Conservation (phyloP, 2,888 invertebrate species). For the Synanthedon myopaeformis region DNA sequence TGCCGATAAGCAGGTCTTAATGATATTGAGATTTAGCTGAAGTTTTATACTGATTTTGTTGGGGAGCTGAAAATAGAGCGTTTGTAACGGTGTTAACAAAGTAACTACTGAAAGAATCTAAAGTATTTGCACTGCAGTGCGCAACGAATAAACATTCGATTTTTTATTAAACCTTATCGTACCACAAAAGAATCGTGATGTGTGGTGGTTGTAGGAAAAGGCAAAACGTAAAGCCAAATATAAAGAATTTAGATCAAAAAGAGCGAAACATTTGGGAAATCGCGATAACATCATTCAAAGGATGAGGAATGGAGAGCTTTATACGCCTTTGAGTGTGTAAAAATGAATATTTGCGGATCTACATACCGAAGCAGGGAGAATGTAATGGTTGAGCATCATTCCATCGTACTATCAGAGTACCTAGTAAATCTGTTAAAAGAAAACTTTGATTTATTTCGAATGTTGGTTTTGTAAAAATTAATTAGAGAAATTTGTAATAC, state of each 20-base stretch:
- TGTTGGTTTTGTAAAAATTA: too few species aligned
- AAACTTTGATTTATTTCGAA: too few species aligned
- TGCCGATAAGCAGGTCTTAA: slow-evolving; percentile 4
- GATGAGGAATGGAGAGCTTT: slow-evolving; percentile 55
- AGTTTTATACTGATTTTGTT: slow-evolving; percentile 1
- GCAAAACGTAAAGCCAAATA: slow-evolving; percentile 47
- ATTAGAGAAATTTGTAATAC: too few species aligned
- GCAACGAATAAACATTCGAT: slow-evolving; percentile 32
- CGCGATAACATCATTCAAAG: slow-evolving; percentile 62
- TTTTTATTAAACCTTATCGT: slow-evolving; percentile 42
- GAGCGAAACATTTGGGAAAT: slow-evolving; percentile 60
- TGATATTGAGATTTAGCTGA: slow-evolving; percentile 4
- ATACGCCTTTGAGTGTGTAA: slow-evolving; percentile 51
- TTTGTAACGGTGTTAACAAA: background rate
- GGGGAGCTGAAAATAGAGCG: background rate
- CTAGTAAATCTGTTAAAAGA: too few species aligned
- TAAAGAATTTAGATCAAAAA: slow-evolving; percentile 62
- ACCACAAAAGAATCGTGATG: slow-evolving; percentile 54
- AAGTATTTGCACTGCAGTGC: slow-evolving; percentile 19
- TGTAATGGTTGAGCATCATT: background rate
- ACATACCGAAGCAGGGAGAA: slow-evolving; percentile 11
- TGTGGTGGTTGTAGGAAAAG: slow-evolving; percentile 44
- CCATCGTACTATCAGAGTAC: background rate
- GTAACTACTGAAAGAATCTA: slow-evolving; percentile 11
- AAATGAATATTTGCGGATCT: slow-evolving; percentile 38